phyloP scores from a whole-genome alignment of 2,888 invertebrate genomes.

The Maniola hyperantus region DNA sequence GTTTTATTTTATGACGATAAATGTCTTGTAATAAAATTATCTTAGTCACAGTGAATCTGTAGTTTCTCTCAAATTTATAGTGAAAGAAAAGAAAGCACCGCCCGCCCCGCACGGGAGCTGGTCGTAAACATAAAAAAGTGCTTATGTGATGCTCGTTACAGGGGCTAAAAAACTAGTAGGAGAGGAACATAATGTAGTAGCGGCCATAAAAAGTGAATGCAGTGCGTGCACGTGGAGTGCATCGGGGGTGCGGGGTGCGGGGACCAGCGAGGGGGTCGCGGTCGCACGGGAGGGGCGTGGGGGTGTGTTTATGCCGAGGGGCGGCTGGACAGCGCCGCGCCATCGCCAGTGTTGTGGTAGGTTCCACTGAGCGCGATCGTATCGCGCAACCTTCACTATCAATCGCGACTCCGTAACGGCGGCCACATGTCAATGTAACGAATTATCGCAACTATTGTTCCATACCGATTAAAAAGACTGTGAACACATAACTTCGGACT shows the following conservation, averaged over 20 bases:
- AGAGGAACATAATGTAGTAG: slow-evolving; percentile 79
- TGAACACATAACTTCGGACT: slow-evolving; percentile 12
- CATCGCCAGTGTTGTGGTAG: slow-evolving; percentile 85
- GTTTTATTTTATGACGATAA: background rate
- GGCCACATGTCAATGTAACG: slow-evolving; percentile 58
- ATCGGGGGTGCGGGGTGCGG: slow-evolving; percentile 42
- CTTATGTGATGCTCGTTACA: slow-evolving; percentile 74
- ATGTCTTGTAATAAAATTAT: slow-evolving; percentile 6
- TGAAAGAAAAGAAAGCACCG: slow-evolving; percentile 64
- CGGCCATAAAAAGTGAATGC: slow-evolving; percentile 79
- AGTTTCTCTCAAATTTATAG: slow-evolving; percentile 65
- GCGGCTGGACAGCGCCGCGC: slow-evolving; percentile 63
- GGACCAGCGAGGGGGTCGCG: slow-evolving; percentile 33
- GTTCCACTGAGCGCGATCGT: slow-evolving; percentile 77
- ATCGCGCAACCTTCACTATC: slow-evolving; percentile 61
- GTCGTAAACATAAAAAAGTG: slow-evolving; percentile 78
- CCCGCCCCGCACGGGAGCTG: slow-evolving; percentile 65
- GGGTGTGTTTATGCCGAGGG: slow-evolving; percentile 78
- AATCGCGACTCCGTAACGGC: slow-evolving; percentile 65
- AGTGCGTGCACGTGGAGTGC: slow-evolving; percentile 77
- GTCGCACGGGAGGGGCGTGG: slow-evolving; percentile 61
- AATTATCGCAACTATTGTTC: background rate
- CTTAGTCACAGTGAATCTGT: slow-evolving; percentile 47
- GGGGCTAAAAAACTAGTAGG: slow-evolving; percentile 74
- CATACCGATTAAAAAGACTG: slow-evolving; percentile 40